Evolutionary conservation across 2,797 vertebrate species (phyloP), one percentile per base, ranked within the genome.

Genomic region (Apogon hyalosoma): DNA sequence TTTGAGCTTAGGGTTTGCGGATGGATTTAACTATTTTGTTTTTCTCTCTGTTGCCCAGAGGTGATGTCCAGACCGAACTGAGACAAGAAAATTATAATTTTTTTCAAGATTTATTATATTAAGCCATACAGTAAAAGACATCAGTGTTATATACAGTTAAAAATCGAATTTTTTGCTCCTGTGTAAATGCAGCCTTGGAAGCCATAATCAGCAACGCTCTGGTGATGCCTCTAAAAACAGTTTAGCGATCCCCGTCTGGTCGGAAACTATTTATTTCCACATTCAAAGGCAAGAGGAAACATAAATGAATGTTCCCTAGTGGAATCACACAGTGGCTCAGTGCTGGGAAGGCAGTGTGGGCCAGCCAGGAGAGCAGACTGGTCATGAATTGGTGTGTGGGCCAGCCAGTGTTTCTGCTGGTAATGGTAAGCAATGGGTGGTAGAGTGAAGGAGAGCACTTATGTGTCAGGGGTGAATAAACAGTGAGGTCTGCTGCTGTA

Each of bases 261-360:
- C 52, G 72, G 84, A 88, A 89, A 88, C 82, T 75, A 87, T 88
- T 86, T 91, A 87, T 86, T 91, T 83, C 75, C 80, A 86, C 68
- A 66, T 84, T 85, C 56, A 80, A 79, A 68, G 58, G 82, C 81
- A 71, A 75, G 58, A 57, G 79, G 83, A 87, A 90, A 87, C 75
- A 87, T 66, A 87, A 84, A 87, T 83, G 63, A 89, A 80, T 74
- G 74, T 80, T 89, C 73, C 75, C 60, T 45, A 72, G 77, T 68
- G 79, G 70, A 88, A 86, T 86, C 80, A 80, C 63, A 72, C 61
- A 59, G 85, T 77, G 75, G 75, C 68, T 79, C 68, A n/a, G 62
- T 91, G 87, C 88, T 92, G 90, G 90, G 88, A 92, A 92, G 82
- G 60, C 84, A 19, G 66, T 69, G 52, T 81, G 79, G 80, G 69